phyloP scores from a whole-genome alignment of 2,113 vertebrate genomes.

The Pampusana beccarii region DNA sequence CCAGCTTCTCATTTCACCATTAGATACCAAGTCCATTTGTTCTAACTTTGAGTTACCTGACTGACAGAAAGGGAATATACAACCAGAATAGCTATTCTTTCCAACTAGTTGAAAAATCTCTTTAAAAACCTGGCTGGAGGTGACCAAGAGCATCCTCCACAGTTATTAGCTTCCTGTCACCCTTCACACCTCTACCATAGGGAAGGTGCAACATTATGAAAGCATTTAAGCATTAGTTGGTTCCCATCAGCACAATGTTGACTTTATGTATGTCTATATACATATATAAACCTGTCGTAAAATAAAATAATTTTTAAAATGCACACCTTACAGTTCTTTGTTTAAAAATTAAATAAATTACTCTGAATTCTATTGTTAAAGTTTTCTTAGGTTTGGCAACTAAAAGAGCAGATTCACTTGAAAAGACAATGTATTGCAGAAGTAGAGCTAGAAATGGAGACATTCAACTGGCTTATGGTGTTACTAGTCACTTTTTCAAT shows the following conservation, averaged over 20 bases:
- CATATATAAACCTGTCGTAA: background rate
- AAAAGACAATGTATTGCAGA: background rate
- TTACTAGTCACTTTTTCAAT: background rate
- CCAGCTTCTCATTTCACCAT: background rate
- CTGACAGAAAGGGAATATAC: background rate
- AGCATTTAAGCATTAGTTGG: background rate
- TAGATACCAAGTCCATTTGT: background rate
- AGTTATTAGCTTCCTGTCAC: background rate
- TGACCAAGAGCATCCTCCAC: background rate
- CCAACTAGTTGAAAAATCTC: background rate
- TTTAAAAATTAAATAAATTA: background rate
- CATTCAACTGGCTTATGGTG: background rate
- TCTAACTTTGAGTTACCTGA: background rate
- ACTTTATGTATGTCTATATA: too few relatives aligned
- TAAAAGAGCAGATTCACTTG: background rate
- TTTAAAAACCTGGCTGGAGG: background rate
- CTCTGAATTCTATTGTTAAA: background rate
- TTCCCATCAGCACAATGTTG: background rate
- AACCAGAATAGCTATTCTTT: background rate
- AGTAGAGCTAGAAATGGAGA: background rate
- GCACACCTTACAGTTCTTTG: background rate
- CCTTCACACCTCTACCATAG: background rate
- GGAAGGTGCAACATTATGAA: background rate
- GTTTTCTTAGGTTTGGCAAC: background rate
- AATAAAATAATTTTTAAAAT: background rate